Evolutionary conservation across 2,888 invertebrate genomes (phyloP).

Genomic region (Limnephilus auricula): DNA sequence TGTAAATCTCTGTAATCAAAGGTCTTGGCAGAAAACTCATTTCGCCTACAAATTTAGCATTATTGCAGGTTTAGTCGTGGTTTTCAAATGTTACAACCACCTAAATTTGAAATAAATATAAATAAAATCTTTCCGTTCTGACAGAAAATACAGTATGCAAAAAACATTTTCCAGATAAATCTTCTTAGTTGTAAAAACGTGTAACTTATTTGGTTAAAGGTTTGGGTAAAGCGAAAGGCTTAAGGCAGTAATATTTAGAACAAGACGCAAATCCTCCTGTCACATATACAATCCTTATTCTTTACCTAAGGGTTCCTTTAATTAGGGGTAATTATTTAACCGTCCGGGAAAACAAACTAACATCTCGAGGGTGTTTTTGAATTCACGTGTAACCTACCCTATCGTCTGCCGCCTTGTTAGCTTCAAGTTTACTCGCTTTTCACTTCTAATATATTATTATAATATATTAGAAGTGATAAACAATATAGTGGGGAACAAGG

Average conservation of each 20-base stretch:
- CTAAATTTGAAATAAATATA: not conserved
- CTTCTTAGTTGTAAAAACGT: not conserved
- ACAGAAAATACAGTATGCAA: not conserved
- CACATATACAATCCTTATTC: slow-evolving; percentile 32
- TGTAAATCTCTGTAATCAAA: not conserved
- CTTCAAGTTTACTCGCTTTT: slow-evolving; percentile 2
- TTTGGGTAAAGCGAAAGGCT: not conserved
- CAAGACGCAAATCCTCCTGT: slow-evolving; percentile 22
- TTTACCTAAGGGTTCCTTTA: slow-evolving; percentile 45
- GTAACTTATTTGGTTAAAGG: not conserved
- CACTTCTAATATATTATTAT: not conserved
- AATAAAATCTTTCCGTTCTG: not conserved
- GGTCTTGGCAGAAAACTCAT: not conserved
- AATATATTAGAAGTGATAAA: too few species aligned
- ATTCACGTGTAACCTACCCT: slow-evolving; percentile 23
- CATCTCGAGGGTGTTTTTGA: slow-evolving; percentile 41
- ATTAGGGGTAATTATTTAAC: slow-evolving; percentile 61
- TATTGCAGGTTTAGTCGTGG: not conserved
- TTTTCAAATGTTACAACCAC: not conserved
- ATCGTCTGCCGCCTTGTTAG: slow-evolving; percentile 33
- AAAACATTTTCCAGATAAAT: not conserved
- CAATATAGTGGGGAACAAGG: not conserved
- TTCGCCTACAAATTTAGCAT: not conserved
- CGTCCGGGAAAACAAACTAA: slow-evolving; percentile 46
- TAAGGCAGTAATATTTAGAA: not conserved